phyloP scores from a whole-genome alignment of 2,113 vertebrate genomes.

The Notechis scutatus region DNA sequence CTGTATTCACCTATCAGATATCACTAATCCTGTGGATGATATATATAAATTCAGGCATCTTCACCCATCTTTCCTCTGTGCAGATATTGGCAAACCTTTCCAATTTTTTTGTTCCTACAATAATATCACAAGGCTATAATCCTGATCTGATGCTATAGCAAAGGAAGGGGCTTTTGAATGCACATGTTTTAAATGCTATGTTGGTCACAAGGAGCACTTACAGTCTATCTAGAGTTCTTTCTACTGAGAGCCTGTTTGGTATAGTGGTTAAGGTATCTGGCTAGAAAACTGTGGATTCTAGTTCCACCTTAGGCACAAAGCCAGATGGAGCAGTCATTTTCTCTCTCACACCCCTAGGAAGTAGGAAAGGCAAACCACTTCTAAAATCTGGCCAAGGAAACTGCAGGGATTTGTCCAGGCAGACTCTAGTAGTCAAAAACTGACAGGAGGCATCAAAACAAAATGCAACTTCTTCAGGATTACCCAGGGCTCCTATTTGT shows the following conservation, averaged over 20 bases:
- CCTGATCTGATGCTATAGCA: neutral
- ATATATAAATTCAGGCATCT: neutral
- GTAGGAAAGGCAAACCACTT: neutral
- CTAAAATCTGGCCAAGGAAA: neutral
- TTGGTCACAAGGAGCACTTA: neutral
- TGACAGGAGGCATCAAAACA: neutral
- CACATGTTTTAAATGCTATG: neutral
- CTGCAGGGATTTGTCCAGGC: neutral
- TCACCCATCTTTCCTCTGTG: neutral
- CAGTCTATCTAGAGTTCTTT: neutral
- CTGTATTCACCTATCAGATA: neutral
- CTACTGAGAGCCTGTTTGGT: neutral
- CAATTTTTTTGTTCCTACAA: neutral
- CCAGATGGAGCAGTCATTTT: neutral
- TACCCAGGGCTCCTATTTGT: neutral
- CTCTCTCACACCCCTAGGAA: neutral
- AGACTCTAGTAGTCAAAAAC: neutral
- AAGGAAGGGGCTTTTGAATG: neutral
- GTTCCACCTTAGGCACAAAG: neutral
- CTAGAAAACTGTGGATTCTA: neutral
- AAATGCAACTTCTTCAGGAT: neutral
- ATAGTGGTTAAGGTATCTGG: neutral
- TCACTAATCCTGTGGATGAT: neutral
- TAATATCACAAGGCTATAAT: neutral
- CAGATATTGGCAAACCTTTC: neutral